phyloP scores from a whole-genome alignment of 2,113 vertebrate species.

The Marmota flaviventris region DNA sequence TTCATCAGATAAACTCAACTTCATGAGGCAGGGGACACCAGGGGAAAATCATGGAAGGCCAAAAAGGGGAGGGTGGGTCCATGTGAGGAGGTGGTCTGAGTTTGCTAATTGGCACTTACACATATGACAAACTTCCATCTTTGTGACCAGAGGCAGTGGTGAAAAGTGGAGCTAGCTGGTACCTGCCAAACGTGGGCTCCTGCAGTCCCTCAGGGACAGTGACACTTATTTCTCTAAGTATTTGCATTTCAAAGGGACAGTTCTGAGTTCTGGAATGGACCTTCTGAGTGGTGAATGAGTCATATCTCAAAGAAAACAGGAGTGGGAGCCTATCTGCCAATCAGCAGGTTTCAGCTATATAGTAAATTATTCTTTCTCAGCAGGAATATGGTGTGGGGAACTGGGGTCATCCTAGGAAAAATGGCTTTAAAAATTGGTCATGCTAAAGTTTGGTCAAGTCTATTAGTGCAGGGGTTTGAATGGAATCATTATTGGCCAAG shows the following conservation, averaged over 20 bases:
- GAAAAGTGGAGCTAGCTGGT: neutral
- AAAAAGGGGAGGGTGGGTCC: no score
- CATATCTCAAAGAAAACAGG: neutral
- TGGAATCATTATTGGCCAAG: neutral
- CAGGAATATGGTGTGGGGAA: neutral
- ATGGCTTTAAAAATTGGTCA: neutral
- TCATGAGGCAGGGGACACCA: neutral
- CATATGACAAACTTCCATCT: neutral
- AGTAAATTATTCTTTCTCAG: neutral
- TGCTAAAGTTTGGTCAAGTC: neutral
- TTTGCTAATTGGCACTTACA: neutral
- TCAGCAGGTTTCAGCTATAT: neutral
- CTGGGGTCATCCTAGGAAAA: neutral
- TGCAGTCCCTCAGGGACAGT: neutral
- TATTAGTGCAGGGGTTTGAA: neutral
- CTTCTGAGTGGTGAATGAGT: neutral
- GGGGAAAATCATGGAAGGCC: neutral
- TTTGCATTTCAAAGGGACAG: neutral
- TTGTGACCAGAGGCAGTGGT: neutral
- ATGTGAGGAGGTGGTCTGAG: accelerated
- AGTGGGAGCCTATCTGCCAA: neutral
- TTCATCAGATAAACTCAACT: neutral
- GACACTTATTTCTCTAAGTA: neutral
- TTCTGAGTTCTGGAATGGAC: neutral
- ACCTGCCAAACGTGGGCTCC: neutral